phyloP scores from a whole-genome alignment of 37 sponge, comb jelly and placozoan species.

The Diacarnus erythraeanus region DNA sequence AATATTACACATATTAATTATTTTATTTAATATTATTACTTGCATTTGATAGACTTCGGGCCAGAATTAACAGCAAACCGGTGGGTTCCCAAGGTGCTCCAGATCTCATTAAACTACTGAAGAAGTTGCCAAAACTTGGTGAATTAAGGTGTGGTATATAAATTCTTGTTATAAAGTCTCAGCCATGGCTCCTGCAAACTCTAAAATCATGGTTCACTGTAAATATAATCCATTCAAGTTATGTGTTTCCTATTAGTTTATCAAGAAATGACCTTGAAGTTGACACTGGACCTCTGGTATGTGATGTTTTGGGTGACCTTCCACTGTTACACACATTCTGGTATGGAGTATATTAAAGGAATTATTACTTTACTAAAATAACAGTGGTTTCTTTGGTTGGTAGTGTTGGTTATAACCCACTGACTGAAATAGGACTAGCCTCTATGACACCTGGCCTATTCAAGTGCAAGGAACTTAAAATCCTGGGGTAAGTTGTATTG shows the following conservation, averaged over 20 bases:
- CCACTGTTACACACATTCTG: slow-evolving; percentile 22
- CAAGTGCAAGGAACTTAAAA: slow-evolving; percentile 17
- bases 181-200: too few relatives aligned
- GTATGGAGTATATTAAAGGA: too few relatives aligned
- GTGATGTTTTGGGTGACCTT: neutral
- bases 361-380: too few relatives aligned
- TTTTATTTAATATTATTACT: too few relatives aligned
- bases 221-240: too few relatives aligned
- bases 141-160: slow-evolving; percentile 57
- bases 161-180: too few relatives aligned
- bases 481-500: slow-evolving; percentile 36
- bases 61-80: slow-evolving; percentile 23
- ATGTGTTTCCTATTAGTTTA: too few relatives aligned
- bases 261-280: slow-evolving; percentile 30
- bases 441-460: slow-evolving; percentile 24
- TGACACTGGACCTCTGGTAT: slow-evolving; percentile 3
- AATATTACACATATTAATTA: too few relatives aligned
- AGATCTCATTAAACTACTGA: slow-evolving; percentile 8
- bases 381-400: too few relatives aligned
- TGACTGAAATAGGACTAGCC: slow-evolving; percentile 19
- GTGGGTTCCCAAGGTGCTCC: slow-evolving; percentile 35
- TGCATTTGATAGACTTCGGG: slow-evolving; percentile 22
- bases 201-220: too few relatives aligned
- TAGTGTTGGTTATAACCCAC: slow-evolving; percentile 42
- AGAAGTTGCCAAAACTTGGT: slow-evolving; percentile 15